These are phyloP conservation scores for Nerophis ophidion DNA, from an alignment of 2,113 vertebrate genomes.

Conservation along the genomic window DNA sequence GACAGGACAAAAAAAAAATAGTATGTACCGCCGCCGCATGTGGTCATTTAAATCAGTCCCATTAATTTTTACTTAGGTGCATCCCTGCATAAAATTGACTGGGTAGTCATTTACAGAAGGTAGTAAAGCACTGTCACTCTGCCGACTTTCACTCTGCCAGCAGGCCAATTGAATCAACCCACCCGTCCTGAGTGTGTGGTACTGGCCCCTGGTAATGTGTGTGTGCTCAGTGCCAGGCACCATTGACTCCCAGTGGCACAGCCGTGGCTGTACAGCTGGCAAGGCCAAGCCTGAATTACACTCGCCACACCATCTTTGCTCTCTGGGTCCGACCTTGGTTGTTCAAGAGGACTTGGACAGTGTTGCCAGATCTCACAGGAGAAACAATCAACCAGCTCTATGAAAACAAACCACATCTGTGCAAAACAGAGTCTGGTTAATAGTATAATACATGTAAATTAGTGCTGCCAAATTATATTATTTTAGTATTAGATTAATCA, in stretches of 20 bases:
- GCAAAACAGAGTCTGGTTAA: too few species aligned
- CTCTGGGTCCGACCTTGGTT: slow-evolving; percentile 27
- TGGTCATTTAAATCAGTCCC: slow-evolving; percentile 12
- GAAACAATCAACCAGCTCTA: too few species aligned
- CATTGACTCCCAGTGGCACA: slow-evolving; percentile 54
- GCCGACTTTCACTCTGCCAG: slow-evolving; percentile 43
- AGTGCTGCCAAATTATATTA: too few species aligned
- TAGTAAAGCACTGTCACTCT: slow-evolving; percentile 47
- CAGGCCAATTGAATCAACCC: slow-evolving; percentile 65
- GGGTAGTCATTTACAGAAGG: slow-evolving; percentile 29
- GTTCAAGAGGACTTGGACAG: slow-evolving; percentile 8
- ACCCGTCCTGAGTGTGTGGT: slow-evolving; percentile 54
- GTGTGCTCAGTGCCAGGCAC: slow-evolving; percentile 60
- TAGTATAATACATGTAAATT: too few species aligned
- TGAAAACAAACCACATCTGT: too few species aligned
- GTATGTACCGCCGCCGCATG: slow-evolving; percentile 7
- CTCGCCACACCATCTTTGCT: slow-evolving; percentile 21
- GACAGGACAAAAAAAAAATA: too few species aligned
- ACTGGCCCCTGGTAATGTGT: slow-evolving; percentile 61
- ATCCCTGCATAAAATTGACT: slow-evolving; percentile 17
- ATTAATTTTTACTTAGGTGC: slow-evolving; percentile 11
- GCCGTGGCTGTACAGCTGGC: slow-evolving; percentile 63
- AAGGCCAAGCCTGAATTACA: slow-evolving; percentile 47
- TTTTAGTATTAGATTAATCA: too few species aligned
- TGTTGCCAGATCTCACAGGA: too few species aligned